phyloP scores from a whole-genome alignment of 2,797 vertebrate species.

The Selene dorsalis region DNA sequence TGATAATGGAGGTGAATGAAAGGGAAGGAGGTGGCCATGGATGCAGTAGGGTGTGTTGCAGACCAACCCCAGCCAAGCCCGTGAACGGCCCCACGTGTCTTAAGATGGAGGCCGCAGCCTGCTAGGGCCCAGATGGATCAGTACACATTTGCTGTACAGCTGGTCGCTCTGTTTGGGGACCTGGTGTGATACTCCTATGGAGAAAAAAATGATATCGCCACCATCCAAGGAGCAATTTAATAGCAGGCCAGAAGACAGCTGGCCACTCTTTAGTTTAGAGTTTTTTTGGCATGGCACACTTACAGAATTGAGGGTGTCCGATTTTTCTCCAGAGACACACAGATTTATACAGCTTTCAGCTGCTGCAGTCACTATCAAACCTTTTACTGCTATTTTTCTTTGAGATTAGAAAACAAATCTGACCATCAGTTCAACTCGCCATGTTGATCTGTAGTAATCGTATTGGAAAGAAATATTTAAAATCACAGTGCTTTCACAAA shows the following conservation, averaged over 20 bases:
- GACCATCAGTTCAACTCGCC: slow-evolving; percentile 31
- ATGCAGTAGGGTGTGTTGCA: slow-evolving; percentile 68
- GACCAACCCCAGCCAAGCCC: slow-evolving; percentile 76
- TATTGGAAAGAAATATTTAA: slow-evolving; percentile 40
- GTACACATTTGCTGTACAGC: slow-evolving; percentile 96
- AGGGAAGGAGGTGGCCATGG: slow-evolving; percentile 65
- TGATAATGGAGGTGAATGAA: slow-evolving; percentile 80
- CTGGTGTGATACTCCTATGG: slow-evolving; percentile 95
- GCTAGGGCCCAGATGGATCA: slow-evolving; percentile 93
- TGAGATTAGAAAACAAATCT: slow-evolving; percentile 63
- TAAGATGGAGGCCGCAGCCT: slow-evolving; percentile 92
- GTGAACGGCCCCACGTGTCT: slow-evolving; percentile 89
- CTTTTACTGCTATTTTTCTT: slow-evolving; percentile 75
- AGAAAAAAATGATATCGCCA: slow-evolving; percentile 89
- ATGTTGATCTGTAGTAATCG: slow-evolving; percentile 46
- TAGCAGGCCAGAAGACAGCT: slow-evolving; percentile 89
- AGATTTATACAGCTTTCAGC: slow-evolving; percentile 86
- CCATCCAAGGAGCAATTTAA: slow-evolving; percentile 89
- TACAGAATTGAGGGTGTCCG: slow-evolving; percentile 86
- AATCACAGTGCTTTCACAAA: slow-evolving; percentile 56
- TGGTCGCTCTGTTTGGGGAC: slow-evolving; percentile 97
- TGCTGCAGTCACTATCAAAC: slow-evolving; percentile 81
- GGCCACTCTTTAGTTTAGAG: slow-evolving; percentile 88
- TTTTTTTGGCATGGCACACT: slow-evolving; percentile 88
- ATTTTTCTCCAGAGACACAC: slow-evolving; percentile 85